A percentile compares a stretch with the other conserved stretches of the same genome.
Conservation (phyloP, 1,140 invertebrate genomes). For the Caligus rogercresseyi region DNA sequence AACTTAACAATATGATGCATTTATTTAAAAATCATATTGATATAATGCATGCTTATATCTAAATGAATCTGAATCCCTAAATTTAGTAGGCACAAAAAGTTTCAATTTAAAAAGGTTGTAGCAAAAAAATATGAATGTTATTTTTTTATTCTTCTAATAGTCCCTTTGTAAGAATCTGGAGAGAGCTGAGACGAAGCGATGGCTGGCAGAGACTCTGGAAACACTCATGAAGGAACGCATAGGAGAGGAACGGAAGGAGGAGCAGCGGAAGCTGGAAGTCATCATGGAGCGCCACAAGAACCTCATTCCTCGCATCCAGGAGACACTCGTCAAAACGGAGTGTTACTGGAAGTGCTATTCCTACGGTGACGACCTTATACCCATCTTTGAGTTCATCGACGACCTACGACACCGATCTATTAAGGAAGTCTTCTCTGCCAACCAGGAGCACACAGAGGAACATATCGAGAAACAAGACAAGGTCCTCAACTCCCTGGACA, state of each 20-base stretch:
- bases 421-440: slow-evolving; percentile 25
- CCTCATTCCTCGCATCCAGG: slow-evolving; percentile 16
- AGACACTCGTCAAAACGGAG: slow-evolving; percentile 23
- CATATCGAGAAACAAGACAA: slow-evolving; percentile 26
- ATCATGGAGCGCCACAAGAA: slow-evolving; percentile 17
- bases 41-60: no score
- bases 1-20: no score
- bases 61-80: no score
- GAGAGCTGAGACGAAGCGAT: slow-evolving; percentile 18
- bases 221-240: slow-evolving; percentile 16
- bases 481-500: slow-evolving; percentile 24
- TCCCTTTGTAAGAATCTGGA: slow-evolving; percentile 18
- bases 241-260: slow-evolving; percentile 13
- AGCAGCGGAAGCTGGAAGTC: slow-evolving; percentile 8
- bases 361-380: slow-evolving; percentile 25
- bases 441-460: slow-evolving; percentile 25
- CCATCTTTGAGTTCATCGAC: slow-evolving; percentile 25
- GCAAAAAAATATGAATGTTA: no score
- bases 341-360: slow-evolving; percentile 25
- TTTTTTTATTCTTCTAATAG: background rate
- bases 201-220: slow-evolving; percentile 18
- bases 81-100: no score
- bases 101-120: no score
- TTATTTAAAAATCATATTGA: no score
- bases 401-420: slow-evolving; percentile 24